phyloP scores from a whole-genome alignment of 2,797 vertebrate species.

The Rhinoraja longicauda region DNA sequence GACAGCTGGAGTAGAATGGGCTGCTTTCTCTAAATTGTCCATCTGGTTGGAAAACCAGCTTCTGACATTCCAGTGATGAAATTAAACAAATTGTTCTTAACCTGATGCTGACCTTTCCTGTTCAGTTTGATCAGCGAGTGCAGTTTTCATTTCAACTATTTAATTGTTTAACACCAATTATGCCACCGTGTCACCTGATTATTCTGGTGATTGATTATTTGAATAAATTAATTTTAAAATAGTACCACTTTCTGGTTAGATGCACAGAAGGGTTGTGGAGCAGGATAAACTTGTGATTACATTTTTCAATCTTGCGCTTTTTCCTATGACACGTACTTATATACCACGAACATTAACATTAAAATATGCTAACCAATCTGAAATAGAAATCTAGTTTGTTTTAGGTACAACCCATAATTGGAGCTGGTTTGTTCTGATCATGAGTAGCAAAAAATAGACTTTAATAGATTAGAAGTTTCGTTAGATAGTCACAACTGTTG shows the following conservation, averaged over 20 bases:
- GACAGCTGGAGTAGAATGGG: background rate
- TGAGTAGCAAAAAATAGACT: background rate
- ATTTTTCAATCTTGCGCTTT: background rate
- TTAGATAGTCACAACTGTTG: background rate
- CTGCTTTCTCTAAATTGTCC: background rate
- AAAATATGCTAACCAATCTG: background rate
- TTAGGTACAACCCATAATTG: background rate
- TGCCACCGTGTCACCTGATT: constrained; percentile 17
- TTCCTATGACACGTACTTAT: background rate
- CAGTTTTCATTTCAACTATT: constrained; percentile 7
- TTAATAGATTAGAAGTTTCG: background rate
- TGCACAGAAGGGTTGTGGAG: background rate
- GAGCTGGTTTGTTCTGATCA: background rate
- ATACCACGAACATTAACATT: no score
- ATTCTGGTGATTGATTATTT: constrained; percentile 19
- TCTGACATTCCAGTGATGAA: background rate
- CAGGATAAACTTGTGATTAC: background rate
- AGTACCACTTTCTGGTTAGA: background rate
- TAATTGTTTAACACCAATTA: constrained; percentile 27
- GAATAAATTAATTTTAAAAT: constrained; percentile 20
- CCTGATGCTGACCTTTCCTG: constrained; percentile 4
- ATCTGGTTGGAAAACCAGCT: background rate
- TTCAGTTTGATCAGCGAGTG: background rate
- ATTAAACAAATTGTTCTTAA: constrained; percentile 22
- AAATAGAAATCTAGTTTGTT: background rate